Evolutionary conservation across 2,113 vertebrate species (phyloP).

Genomic region (Blennius ocellaris): DNA sequence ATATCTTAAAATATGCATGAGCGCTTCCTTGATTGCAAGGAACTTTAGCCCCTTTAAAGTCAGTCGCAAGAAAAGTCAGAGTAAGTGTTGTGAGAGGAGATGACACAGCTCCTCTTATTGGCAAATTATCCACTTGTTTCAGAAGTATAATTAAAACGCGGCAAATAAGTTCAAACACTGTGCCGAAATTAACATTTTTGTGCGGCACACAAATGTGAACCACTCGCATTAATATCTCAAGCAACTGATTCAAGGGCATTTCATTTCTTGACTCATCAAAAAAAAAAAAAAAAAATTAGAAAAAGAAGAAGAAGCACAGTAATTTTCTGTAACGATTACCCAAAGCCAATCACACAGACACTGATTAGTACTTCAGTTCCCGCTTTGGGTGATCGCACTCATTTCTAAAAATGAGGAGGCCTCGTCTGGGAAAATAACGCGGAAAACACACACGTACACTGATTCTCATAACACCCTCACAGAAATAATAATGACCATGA

Average conservation of each 20-base stretch:
- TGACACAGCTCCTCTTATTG: neutral
- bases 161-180: constrained; percentile 16
- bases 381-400: constrained; percentile 31
- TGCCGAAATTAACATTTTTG: constrained; percentile 12
- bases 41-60: constrained; percentile 9
- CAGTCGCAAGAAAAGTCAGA: constrained; percentile 9
- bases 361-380: constrained; percentile 48
- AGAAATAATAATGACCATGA: constrained; percentile 5
- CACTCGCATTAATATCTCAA: constrained; percentile 1
- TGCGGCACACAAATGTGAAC: constrained; percentile 5
- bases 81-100: neutral
- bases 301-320: constrained; percentile 10
- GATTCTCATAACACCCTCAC: neutral
- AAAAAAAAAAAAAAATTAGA: constrained; percentile 34
- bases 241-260: constrained; percentile 31
- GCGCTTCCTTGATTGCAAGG: constrained; percentile 3
- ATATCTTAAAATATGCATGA: constrained; percentile 4
- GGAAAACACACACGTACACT: constrained; percentile 14
- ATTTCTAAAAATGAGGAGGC: constrained; percentile 36
- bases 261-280: constrained; percentile 41
- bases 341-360: constrained; percentile 47
- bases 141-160: constrained; percentile 9
- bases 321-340: constrained; percentile 56
- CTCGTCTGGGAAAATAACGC: constrained; percentile 36
- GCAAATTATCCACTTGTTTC: constrained; percentile 42